These are phyloP conservation scores for Podarcis siculus DNA, from an alignment of 2,797 vertebrate genomes.

Conservation along the genomic window DNA sequence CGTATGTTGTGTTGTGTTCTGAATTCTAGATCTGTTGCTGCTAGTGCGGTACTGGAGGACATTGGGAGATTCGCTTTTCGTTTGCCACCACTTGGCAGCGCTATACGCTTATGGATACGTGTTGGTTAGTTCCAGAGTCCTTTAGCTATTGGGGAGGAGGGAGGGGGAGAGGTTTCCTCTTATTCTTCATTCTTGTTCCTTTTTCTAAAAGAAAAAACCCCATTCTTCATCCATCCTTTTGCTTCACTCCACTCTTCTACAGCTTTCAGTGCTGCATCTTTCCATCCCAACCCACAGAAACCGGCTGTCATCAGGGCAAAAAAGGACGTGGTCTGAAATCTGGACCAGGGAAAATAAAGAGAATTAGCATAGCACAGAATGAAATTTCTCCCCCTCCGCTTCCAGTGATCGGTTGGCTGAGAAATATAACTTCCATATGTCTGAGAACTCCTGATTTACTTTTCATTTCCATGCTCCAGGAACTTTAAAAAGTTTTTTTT, in stretches of 20 bases:
- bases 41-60: conserved; percentile 84
- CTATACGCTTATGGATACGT: conserved; percentile 89
- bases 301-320: neutral
- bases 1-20: neutral
- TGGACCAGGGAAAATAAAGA: too few relatives aligned
- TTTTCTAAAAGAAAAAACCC: neutral
- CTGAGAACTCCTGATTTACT: neutral
- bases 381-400: too few relatives aligned
- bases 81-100: conserved; percentile 87
- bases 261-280: neutral
- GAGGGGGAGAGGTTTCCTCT: neutral
- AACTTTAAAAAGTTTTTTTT: neutral
- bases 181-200: neutral
- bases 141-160: neutral
- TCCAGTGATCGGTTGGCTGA: neutral
- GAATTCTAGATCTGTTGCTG: conserved; percentile 80
- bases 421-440: neutral
- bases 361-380: neutral
- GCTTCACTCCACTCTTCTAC: neutral
- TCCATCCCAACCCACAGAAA: neutral
- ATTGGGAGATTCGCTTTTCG: conserved; percentile 86
- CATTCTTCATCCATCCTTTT: neutral
- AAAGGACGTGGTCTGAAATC: neutral
- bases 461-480: neutral
- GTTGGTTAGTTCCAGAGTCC: conserved; percentile 77